These are phyloP conservation scores for Scaptomyza reducta DNA, from an alignment of 2,888 invertebrate genomes.

Conservation along the genomic window DNA sequence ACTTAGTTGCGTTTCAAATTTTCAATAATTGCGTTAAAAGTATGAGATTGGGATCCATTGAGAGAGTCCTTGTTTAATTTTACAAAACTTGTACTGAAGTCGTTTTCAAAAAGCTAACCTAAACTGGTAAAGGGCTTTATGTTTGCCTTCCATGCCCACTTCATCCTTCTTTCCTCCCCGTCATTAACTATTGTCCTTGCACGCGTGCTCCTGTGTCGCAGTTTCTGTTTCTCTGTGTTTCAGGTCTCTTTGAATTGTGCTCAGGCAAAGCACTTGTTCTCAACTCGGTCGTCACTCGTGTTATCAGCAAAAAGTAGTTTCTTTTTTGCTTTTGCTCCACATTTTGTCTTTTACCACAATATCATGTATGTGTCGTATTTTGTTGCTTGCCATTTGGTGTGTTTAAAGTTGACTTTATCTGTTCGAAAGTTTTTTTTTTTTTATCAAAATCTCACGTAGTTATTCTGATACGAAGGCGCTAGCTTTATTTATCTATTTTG, in stretches of 20 bases:
- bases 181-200: background rate
- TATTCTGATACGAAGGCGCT: constrained; percentile 39
- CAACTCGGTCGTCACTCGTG: constrained; percentile 14
- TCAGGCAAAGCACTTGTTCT: constrained; percentile 23
- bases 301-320: constrained; percentile 27
- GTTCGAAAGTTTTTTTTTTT: constrained; percentile 39
- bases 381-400: constrained; percentile 24
- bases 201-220: constrained; percentile 21
- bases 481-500: constrained; percentile 9
- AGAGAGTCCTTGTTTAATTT: background rate
- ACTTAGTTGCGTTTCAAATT: too few relatives aligned
- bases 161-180: background rate
- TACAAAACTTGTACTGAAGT: background rate
- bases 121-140: background rate
- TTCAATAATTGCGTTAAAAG: too few relatives aligned
- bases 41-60: too few relatives aligned
- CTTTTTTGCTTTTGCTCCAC: constrained; percentile 2
- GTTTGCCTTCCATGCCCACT: background rate
- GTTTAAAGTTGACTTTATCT: constrained; percentile 34
- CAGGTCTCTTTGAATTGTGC: constrained; percentile 1
- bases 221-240: background rate
- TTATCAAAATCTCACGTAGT: constrained; percentile 58
- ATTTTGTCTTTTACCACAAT: constrained; percentile 16
- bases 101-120: background rate
- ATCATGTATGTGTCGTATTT: constrained; percentile 17